Conservation (phyloP, 64 coral and sea anemone genomes). For the Pocillopora verrucosa region DNA sequence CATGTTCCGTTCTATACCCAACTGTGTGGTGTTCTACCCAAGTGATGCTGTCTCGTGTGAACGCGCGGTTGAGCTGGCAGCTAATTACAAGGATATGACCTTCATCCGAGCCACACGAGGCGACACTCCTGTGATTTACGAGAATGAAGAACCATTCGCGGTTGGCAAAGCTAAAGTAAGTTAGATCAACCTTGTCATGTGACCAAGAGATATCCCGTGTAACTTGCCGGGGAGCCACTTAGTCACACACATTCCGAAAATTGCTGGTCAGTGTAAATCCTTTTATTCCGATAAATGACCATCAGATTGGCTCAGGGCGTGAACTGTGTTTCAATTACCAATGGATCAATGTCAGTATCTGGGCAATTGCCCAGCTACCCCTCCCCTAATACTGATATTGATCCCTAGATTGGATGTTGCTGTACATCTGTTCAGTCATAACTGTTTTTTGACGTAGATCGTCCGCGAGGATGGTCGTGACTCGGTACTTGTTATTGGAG, state of each 20-base stretch:
- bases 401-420: too few relatives aligned
- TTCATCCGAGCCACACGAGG: conserved; percentile 84
- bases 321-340: too few relatives aligned
- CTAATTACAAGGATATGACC: conserved; percentile 78
- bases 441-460: conserved; percentile 48
- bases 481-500: conserved; percentile 77
- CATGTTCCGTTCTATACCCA: conserved; percentile 94
- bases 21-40: conserved; percentile 95
- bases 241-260: too few relatives aligned
- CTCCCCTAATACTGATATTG: too few relatives aligned
- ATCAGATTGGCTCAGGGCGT: too few relatives aligned
- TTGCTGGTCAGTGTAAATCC: too few relatives aligned
- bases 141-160: conserved; percentile 77
- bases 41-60: conserved; percentile 95
- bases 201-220: not conserved
- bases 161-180: conserved; percentile 97
- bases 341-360: too few relatives aligned
- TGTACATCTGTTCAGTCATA: not conserved
- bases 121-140: conserved; percentile 75
- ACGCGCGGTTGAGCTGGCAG: conserved; percentile 84
- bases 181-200: not conserved
- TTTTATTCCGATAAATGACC: too few relatives aligned
- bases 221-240: too few relatives aligned
- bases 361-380: too few relatives aligned
- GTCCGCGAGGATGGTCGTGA: conserved; percentile 71